Evolutionary conservation across 2,888 invertebrate species (phyloP), one percentile per base, ranked within the genome.

Genomic region (Steromphala cineraria): DNA sequence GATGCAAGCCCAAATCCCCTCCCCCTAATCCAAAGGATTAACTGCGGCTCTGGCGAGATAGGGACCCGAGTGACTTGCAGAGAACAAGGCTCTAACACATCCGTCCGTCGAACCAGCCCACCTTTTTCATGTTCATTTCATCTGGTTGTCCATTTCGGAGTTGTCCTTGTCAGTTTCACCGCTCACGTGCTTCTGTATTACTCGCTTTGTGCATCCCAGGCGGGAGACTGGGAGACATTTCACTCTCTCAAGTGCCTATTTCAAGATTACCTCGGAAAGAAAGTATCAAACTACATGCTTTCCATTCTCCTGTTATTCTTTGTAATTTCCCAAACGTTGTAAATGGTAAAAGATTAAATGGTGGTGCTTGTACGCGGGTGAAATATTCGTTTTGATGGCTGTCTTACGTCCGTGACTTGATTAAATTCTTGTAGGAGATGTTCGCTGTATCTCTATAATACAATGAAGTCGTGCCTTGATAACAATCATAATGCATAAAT

Each of bases 81-180:
- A 17, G 62, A 24, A 24, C 56, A 24, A 17, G 24, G 13, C 46
- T 46, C 46, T 46, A 46, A 62, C 62, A 62, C 28, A 62, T 62
- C 62, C 62, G 62, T 15, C 15, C 62, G 62, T 28, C 62, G 24
- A 24, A 28, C 28, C 62, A 62, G 28, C 62, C 62, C 62, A 62
- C 62, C 62, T 62, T 62, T 62, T 62, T 62, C 62, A 28, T 62
- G 62, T 62, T 62, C 28, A 28, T 24, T 28, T 28, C 28, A 28
- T 24, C 62, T 62, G 17, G 62, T 62, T 62, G 62, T 62, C 62
- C 62, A 62, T 62, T 62, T 62, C 62, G 28, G 15, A 28, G 28
- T 62, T 62, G 62, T 62, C 62, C 46, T 24, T 62, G 62, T 62
- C 62, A 62, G 62, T 62, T 62, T 62, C 62, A 62, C 28, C 28